Evolutionary conservation across 2,113 vertebrate genomes (phyloP).

Genomic region (Kobus ellipsiprymnus): DNA sequence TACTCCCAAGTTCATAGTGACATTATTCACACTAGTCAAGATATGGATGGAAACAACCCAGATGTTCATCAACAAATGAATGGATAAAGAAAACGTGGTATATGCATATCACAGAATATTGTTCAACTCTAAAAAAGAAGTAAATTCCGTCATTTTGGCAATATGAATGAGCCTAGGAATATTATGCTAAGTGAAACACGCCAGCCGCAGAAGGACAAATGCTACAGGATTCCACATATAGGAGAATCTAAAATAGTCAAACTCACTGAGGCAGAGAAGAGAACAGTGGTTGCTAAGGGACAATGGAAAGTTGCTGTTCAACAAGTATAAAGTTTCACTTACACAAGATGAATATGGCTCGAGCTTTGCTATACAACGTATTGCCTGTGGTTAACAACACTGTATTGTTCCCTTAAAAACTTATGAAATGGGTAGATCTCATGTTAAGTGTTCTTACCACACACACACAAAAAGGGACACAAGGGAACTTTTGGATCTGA

Average conservation of each 20-base stretch:
- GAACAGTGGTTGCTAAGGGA: background rate
- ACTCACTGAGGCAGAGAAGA: background rate
- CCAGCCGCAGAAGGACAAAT: background rate
- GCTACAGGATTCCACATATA: background rate
- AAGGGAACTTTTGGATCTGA: background rate
- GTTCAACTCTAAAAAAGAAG: background rate
- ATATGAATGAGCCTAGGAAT: background rate
- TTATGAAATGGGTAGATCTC: background rate
- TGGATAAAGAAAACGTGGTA: background rate
- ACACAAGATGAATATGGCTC: background rate
- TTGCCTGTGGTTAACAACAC: background rate
- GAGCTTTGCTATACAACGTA: accelerated
- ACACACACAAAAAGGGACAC: background rate
- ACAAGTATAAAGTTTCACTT: background rate
- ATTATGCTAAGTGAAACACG: background rate
- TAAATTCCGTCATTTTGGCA: background rate
- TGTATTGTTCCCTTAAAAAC: too few relatives aligned
- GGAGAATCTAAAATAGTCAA: background rate
- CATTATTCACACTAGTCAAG: background rate
- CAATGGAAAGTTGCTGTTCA: too few relatives aligned
- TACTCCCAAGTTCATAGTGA: background rate
- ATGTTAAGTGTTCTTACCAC: background rate
- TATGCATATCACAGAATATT: background rate
- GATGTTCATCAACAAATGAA: background rate
- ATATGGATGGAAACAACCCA: background rate